Evolutionary conservation across 2,797 vertebrate species (phyloP).

Genomic region (Meriones psammophilus): DNA sequence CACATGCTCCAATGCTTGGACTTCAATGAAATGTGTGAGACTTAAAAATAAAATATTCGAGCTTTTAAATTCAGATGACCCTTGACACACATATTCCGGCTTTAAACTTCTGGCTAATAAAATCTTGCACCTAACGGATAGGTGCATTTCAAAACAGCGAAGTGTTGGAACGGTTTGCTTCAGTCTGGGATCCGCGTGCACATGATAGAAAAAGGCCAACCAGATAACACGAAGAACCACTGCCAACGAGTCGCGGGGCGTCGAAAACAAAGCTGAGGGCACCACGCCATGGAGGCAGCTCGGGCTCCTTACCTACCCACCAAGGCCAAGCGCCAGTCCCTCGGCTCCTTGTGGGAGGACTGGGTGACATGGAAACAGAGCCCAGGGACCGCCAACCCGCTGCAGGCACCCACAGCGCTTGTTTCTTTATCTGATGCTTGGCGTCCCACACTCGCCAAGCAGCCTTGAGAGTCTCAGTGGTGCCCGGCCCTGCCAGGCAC

Average conservation of each 20-base stretch:
- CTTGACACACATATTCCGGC: neutral
- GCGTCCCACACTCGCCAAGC: neutral
- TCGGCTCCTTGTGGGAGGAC: constrained; percentile 15
- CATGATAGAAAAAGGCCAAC: constrained; percentile 25
- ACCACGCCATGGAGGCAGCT: constrained; percentile 18
- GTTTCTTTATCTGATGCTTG: constrained; percentile 32
- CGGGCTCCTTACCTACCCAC: neutral
- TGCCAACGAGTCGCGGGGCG: neutral
- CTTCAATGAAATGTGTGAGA: constrained; percentile 64
- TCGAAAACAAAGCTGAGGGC: constrained; percentile 52
- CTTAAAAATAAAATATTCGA: neutral
- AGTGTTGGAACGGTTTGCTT: constrained; percentile 24
- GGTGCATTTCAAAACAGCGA: constrained; percentile 19
- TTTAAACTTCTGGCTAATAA: constrained; percentile 36
- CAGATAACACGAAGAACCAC: constrained; percentile 46
- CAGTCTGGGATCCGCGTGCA: neutral
- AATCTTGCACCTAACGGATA: constrained; percentile 43
- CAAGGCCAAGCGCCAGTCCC: constrained; percentile 59
- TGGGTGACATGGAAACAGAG: constrained; percentile 28
- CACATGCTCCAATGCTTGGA: constrained; percentile 27
- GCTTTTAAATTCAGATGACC: constrained; percentile 58
- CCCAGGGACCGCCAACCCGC: constrained; percentile 33
- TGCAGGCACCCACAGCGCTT: neutral
- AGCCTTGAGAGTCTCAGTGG: constrained; percentile 48
- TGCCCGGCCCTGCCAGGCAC: neutral